Conservation (phyloP, 2,888 invertebrate species). For the Dendrolimus pini region DNA sequence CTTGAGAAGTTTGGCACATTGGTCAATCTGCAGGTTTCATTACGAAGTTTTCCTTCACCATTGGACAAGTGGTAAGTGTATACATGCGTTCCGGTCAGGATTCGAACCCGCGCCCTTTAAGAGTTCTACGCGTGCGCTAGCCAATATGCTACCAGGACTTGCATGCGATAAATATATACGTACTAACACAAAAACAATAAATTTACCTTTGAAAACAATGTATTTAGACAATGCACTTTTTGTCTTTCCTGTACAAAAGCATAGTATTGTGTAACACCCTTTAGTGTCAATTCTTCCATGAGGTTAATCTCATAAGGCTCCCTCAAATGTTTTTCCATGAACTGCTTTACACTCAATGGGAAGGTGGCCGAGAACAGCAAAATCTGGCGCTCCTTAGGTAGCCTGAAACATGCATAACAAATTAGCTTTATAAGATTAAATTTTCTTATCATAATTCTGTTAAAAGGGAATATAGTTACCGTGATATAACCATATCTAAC, state of each 20-base stretch:
- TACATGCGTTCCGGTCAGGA: too few relatives aligned
- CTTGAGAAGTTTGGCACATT: too few relatives aligned
- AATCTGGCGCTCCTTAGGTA: conserved; percentile 97
- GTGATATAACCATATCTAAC: conserved; percentile 96
- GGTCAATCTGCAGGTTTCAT: too few relatives aligned
- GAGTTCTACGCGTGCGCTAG: too few relatives aligned
- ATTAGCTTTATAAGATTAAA: not conserved
- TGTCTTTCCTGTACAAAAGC: conserved; percentile 99
- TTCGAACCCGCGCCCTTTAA: too few relatives aligned
- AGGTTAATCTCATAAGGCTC: conserved; percentile 99
- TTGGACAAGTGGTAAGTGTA: too few relatives aligned
- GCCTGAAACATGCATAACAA: conserved; percentile 58
- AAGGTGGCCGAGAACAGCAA: conserved; percentile 99
- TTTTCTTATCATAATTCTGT: too few relatives aligned
- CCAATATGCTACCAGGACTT: too few relatives aligned
- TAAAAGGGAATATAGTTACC: conserved; percentile 27
- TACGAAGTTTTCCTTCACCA: too few relatives aligned
- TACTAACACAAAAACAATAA: conserved; percentile 1
- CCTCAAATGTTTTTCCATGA: conserved; percentile 98
- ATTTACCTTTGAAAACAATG: conserved; percentile 96
- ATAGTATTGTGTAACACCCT: conserved; percentile 99
- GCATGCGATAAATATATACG: too few relatives aligned
- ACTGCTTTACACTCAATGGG: conserved; percentile 98
- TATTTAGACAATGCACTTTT: conserved; percentile 99
- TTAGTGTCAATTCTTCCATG: conserved; percentile 99